phyloP scores from a whole-genome alignment of 2,113 vertebrate species.

The Antechinus flavipes region DNA sequence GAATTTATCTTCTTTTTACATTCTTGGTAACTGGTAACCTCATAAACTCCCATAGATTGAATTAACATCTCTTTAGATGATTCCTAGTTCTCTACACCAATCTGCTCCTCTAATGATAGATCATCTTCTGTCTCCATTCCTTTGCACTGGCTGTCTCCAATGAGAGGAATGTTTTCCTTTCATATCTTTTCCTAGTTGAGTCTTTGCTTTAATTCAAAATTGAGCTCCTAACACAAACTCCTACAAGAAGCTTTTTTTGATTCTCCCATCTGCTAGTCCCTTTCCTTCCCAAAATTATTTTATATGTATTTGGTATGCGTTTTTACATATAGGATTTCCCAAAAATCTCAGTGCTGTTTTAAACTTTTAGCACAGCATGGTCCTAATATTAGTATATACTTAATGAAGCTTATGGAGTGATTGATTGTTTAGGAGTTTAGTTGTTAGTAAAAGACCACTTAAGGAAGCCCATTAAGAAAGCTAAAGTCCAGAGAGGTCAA shows the following conservation, averaged over 20 bases:
- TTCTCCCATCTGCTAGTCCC: neutral
- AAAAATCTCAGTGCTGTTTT: neutral
- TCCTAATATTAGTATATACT: neutral
- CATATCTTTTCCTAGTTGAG: neutral
- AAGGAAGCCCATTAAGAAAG: neutral
- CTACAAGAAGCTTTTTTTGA: neutral
- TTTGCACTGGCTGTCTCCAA: neutral
- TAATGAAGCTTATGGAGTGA: neutral
- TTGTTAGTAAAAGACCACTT: neutral
- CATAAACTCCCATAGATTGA: neutral
- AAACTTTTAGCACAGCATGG: neutral
- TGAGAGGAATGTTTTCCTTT: neutral
- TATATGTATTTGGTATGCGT: neutral
- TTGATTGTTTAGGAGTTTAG: neutral
- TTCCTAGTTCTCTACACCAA: neutral
- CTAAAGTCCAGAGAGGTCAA: neutral
- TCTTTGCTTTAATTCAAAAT: neutral
- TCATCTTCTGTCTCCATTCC: neutral
- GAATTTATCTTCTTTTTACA: neutral
- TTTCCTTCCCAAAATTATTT: neutral
- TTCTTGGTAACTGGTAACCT: neutral
- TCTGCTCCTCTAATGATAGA: neutral
- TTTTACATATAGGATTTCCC: neutral
- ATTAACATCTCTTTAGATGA: neutral
- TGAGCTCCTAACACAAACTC: neutral